A percentile compares a stretch with the other conserved stretches of the same genome.
Evolutionary conservation across 2,888 invertebrate genomes (phyloP).

Genomic region (Thereva nobilitata): DNA sequence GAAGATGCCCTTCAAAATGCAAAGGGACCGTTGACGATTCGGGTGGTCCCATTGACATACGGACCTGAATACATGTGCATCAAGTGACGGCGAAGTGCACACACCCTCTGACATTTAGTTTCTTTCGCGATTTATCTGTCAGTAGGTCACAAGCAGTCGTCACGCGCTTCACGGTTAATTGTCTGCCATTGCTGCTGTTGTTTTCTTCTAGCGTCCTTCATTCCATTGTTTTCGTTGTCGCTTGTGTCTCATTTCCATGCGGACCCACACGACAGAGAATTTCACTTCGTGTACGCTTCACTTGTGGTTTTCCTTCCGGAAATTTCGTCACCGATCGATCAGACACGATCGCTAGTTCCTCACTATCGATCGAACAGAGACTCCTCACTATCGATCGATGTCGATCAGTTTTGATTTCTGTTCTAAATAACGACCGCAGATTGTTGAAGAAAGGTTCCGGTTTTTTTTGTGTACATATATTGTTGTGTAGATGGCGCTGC

Average conservation of each 20-base stretch:
- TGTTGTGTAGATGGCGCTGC: background rate
- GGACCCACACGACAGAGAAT: slow-evolving; percentile 12
- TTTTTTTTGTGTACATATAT: background rate
- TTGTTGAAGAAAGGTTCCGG: background rate
- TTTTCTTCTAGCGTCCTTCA: slow-evolving; percentile 9
- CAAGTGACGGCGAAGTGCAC: too few species aligned
- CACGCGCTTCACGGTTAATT: slow-evolving; percentile 17
- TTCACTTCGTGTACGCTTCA: slow-evolving; percentile 18
- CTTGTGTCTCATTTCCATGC: slow-evolving; percentile 19
- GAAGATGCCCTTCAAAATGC: too few species aligned
- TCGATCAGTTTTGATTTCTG: slow-evolving; percentile 3
- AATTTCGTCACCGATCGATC: slow-evolving; percentile 15
- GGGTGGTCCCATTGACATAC: too few species aligned
- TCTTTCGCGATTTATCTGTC: slow-evolving; percentile 17
- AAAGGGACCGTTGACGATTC: too few species aligned
- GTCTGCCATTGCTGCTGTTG: slow-evolving; percentile 9
- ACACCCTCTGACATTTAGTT: background rate
- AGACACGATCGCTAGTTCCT: background rate
- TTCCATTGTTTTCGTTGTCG: slow-evolving; percentile 11
- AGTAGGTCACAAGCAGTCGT: slow-evolving; percentile 32
- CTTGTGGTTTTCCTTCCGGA: slow-evolving; percentile 26
- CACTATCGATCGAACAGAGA: background rate
- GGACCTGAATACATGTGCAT: too few species aligned
- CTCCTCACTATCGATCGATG: background rate
- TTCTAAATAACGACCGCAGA: slow-evolving; percentile 9